A percentile compares a stretch with the other conserved stretches of the same genome.
These are phyloP conservation scores for Gortyna flavago DNA, from an alignment of 2,888 invertebrate species.

Conservation along the genomic window DNA sequence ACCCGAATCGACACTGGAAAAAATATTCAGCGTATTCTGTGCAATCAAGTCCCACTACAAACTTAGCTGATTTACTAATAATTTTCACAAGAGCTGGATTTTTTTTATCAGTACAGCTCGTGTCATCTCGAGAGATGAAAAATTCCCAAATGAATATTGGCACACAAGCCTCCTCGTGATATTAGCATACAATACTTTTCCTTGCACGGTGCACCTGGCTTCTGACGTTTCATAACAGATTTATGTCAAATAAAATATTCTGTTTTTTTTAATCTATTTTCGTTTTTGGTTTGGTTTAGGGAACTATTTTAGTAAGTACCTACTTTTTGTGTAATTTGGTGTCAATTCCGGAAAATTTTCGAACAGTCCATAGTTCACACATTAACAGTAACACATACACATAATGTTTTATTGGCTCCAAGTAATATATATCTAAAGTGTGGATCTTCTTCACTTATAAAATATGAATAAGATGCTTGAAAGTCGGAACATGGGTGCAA, in stretches of 20 bases:
- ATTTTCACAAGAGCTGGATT: background rate
- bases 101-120: background rate
- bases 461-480: constrained; percentile 3
- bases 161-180: background rate
- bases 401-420: constrained; percentile 37
- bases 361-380: background rate
- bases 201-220: background rate
- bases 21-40: background rate
- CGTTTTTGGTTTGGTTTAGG: background rate
- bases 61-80: background rate
- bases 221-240: too few species aligned
- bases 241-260: too few species aligned
- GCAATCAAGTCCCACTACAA: background rate
- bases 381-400: constrained; percentile 23
- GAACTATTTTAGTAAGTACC: background rate
- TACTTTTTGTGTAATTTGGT: background rate
- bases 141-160: background rate
- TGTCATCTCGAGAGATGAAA: background rate
- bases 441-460: constrained; percentile 20
- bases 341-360: background rate
- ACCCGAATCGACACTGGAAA: background rate
- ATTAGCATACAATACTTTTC: background rate
- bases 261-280: too few species aligned
- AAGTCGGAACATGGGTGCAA: background rate
- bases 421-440: constrained; percentile 19